A percentile compares a stretch with the other conserved stretches of the same genome.
Conservation (phyloP, 2,797 vertebrate species). For the Sebastes oblongus region DNA sequence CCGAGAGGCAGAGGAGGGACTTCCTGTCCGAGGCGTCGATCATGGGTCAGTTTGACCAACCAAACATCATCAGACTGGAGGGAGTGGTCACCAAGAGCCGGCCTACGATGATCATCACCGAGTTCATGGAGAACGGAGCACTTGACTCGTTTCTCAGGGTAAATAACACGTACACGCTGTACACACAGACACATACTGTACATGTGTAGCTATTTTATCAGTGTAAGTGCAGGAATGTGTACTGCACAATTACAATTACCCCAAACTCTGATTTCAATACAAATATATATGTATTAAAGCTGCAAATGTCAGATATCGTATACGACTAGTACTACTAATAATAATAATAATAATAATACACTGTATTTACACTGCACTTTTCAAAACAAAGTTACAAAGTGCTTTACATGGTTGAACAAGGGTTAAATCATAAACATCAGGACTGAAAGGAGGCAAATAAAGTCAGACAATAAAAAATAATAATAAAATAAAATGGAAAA, state of each 20-base stretch:
- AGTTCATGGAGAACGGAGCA: conserved; percentile 97
- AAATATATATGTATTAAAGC: neutral
- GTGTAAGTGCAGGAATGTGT: neutral
- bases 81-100: conserved; percentile 96
- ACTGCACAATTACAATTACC: neutral
- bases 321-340: neutral
- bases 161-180: conserved; percentile 32
- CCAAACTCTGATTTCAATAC: neutral
- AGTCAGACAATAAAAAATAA: neutral
- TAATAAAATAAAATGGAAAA: neutral
- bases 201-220: neutral
- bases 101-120: conserved; percentile 97
- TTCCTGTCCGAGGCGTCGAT: conserved; percentile 96
- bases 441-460: neutral
- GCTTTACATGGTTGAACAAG: neutral
- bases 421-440: neutral
- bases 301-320: neutral
- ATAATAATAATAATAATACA: neutral
- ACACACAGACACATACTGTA: neutral
- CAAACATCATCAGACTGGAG: conserved; percentile 94
- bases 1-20: conserved; percentile 93
- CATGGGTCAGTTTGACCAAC: conserved; percentile 97
- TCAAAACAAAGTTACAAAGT: neutral
- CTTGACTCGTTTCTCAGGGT: conserved; percentile 94
- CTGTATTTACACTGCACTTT: too few relatives aligned